Percentiles rank a stretch among this genome's conserved stretches.
Evolutionary conservation across 2,113 vertebrate genomes (phyloP).

Genomic region (Corythoichthys intestinalis): DNA sequence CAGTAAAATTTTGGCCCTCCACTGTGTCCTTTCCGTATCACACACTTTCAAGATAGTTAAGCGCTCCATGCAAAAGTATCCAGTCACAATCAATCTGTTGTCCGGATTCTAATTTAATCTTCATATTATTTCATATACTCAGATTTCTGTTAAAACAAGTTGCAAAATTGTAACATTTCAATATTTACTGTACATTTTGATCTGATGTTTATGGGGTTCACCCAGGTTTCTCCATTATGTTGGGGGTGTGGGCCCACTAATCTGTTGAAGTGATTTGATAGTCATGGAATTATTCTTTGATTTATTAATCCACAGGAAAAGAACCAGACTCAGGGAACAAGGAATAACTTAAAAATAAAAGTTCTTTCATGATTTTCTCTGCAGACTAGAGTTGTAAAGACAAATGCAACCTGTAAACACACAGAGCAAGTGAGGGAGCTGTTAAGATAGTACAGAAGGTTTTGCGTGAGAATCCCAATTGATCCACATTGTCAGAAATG

Average conservation of each 20-base stretch:
- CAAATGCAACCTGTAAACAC: too few species aligned
- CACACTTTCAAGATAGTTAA: background rate
- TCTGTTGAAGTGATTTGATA: background rate
- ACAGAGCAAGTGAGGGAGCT: too few species aligned
- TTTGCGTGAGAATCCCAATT: too few species aligned
- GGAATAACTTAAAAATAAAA: too few species aligned
- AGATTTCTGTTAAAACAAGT: background rate
- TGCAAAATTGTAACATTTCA: background rate
- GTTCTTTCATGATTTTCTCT: too few species aligned
- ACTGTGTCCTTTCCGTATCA: background rate
- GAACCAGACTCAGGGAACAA: too few species aligned
- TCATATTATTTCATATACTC: background rate
- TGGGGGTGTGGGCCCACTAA: background rate
- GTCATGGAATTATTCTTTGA: too few species aligned
- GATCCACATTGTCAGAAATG: too few species aligned
- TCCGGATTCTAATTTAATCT: background rate
- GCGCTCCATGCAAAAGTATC: background rate
- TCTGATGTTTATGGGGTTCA: background rate
- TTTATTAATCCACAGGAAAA: too few species aligned
- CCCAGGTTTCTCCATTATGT: background rate
- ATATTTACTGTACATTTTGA: background rate
- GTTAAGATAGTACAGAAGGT: too few species aligned
- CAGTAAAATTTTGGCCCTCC: conserved; percentile 9
- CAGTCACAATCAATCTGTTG: background rate
- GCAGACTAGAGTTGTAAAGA: too few species aligned